Base-by-base conservation (phyloP, 1,140 invertebrate species). In the Drosophila rhopaloa region DNA sequence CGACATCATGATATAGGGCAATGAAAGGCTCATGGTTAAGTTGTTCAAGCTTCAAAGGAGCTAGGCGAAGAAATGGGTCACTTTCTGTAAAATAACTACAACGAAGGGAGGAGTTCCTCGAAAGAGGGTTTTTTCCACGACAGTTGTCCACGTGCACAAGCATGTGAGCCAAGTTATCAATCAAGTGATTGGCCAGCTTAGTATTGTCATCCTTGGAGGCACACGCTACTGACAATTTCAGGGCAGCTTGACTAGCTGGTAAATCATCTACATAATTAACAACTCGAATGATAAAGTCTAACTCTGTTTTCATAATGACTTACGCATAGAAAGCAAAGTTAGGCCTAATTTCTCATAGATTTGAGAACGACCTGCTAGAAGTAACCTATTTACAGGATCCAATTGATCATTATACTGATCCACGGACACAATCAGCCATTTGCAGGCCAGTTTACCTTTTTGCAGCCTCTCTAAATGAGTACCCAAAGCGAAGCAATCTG, bases 21-120 rank as follows among this genome's bases (percentile, higher is more conserved):
- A 99, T 95, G 62, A 95, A 94, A 0, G 98, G 98, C 27, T 97
- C 94, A 4, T 96, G 92, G 92, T 96, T 96, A 14, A 96, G 94
- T 77, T 97, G 95, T 93, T 99, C 98, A 85, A 97, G 95, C 93
- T 99, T 99, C 54, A 98, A 94, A 0, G 98, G 98, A 0, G 95
- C 96, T 27, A 99, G 93, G 58, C 95, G 94, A 1, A 98, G 93
- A 86, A 96, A 97, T 0, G 97, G 96, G 54, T 95, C 94, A 27
- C 94, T 94, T 56, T 95, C 94, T 53, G 94, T 94, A 9, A 95
- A 93, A 88, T 98, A 99, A 32, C 95, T 94, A 93, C 98, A 99
- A 74, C 94, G 95, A 6, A 98, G 93, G 63, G 29, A 2, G 3
- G 54, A 58, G 0, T 93, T 48, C 2, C 50, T 46, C 1, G 65